A percentile compares a stretch with the other conserved stretches of the same genome.
Conservation (phyloP, 2,113 vertebrate genomes). For the Zosterops lateralis region DNA sequence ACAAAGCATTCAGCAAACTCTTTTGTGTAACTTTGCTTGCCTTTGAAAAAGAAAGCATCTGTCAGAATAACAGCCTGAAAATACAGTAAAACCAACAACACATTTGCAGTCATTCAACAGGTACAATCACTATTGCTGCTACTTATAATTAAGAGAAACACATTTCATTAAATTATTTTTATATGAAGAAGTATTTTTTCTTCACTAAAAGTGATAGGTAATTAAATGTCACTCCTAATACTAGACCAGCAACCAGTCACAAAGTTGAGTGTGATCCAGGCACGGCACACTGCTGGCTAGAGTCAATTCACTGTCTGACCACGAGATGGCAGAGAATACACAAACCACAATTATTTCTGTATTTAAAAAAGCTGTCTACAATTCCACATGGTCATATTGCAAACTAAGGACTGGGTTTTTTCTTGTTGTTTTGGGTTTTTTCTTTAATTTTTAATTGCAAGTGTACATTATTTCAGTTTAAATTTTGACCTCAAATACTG, state of each 20-base stretch:
- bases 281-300: neutral
- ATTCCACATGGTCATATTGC: neutral
- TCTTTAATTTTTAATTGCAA: neutral
- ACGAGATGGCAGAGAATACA: constrained; percentile 46
- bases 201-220: neutral
- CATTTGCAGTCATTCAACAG: neutral
- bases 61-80: neutral
- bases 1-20: constrained; percentile 79
- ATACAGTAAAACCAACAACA: neutral
- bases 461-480: neutral
- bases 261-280: neutral
- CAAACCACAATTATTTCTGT: neutral
- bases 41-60: constrained; percentile 66
- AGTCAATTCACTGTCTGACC: neutral
- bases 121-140: neutral
- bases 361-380: neutral
- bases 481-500: neutral
- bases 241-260: neutral
- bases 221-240: neutral
- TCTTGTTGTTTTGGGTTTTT: neutral
- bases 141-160: neutral
- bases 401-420: neutral
- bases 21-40: constrained; percentile 82
- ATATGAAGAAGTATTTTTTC: neutral
- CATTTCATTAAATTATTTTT: neutral